Evolutionary conservation across 2,888 invertebrate species (phyloP), one percentile per base, ranked within the genome.

Genomic region (Nemurella pictetii): DNA sequence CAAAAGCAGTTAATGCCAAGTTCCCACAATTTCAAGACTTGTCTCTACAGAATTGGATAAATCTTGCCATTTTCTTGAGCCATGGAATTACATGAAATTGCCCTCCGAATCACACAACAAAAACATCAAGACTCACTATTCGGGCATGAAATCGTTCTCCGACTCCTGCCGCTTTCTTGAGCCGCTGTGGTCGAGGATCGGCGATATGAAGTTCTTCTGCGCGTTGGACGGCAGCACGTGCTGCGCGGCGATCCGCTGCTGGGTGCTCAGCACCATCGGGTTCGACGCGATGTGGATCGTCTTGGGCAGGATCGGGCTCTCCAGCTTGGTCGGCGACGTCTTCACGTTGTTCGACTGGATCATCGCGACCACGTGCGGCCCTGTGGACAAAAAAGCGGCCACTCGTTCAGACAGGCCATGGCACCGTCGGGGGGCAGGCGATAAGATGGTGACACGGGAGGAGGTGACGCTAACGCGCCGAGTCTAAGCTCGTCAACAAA

Each of bases 161-260:
- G 91, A 90, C 87, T 94, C 93, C 86, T 92, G 92, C 85, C 93
- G 91, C 89, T 94, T 94, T 85, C 93, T 90, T 36, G 92, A 91
- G 74, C 92, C 92, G 86, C 91, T 92, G 87, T 93, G 93, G 89
- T 93, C 93, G 87, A 94, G 89, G 87, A 94, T 93, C 28, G 93
- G 93, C 87, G 93, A 93, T 87, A 92, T 92, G 88, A 91, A 92
- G 83, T 91, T 90, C 89, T 91, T 91, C 28, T n/a, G 28, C 80
- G 87, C 86, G 55, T 85, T 80, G 77, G 82, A 85, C 25, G 86
- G 86, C 84, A 86, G 72, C 5, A 86, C 85, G 30, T 85, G 86
- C 25, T 86, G 87, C 15, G 86, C 85, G 26, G 86, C 85, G 30
- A 86, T 28, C 27, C 87, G 85, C 82, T 87, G 86, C 20, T 86